Base-by-base conservation (phyloP, 2,113 vertebrate species). In the Istiophorus platypterus region DNA sequence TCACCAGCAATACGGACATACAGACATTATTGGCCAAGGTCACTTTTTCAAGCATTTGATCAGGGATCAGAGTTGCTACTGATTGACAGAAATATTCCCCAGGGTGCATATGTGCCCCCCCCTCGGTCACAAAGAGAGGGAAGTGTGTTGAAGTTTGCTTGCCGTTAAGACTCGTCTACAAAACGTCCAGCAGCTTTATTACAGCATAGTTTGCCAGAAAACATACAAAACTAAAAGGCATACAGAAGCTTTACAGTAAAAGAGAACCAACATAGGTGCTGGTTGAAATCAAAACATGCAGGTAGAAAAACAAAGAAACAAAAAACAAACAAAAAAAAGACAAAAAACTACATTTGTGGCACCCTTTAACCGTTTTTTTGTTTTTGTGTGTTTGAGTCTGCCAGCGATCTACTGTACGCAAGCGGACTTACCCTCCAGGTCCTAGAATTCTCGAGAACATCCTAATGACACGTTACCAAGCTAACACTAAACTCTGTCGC, bases 1-100 rank as follows among this genome's bases (percentile, higher is more conserved):
- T 80, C 79, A 85, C 80, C 70, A 64, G 82, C 61, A 68, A 69
- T 72, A 79, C 61, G 54, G 72, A 88, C 78, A 12, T 78, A 90
- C 80, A 92, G 80, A 89, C 87, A 26, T 81, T 79, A 85, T 90
- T 93, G 92, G 87, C 92, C 86, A 91, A 93, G 92, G 92, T 85
- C 91, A 93, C 90, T 91, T 93, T 52, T 88, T 85, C 82, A 81
- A 90, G 86, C 82, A 27, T 80, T 80, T 74, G 26, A 39, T 86
- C 57, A 68, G 73, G 81, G 71, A 82, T 66, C 58, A 78, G 64
- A 78, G 76, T 56, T 81, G 85, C 86, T 87, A 87, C 85, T 51
- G 67, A 73, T n/a, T 42, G 68, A 86, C 49, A 39, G 41, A 57
- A 14, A 69, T 61, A 31, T n/a, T 64, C 73, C 73, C 71, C 66